These are phyloP conservation scores for Hylia prasina DNA, from an alignment of 2,113 vertebrate species.

Conservation along the genomic window DNA sequence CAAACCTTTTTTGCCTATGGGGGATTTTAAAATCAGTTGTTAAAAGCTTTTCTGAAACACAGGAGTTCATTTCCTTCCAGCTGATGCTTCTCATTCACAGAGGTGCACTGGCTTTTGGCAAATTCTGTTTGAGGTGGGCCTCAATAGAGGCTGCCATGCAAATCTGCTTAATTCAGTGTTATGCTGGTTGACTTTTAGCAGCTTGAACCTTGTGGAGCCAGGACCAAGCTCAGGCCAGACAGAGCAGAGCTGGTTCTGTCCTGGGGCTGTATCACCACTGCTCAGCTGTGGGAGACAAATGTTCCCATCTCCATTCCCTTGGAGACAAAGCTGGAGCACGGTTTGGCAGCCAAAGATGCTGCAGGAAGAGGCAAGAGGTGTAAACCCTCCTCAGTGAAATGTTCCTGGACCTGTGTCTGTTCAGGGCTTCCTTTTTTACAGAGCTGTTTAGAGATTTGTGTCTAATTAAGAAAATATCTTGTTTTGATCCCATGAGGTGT, in stretches of 20 bases:
- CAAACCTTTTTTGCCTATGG: fast-evolving
- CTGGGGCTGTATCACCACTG: neutral
- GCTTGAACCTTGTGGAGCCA: neutral
- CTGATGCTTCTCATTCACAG: neutral
- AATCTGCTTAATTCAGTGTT: fast-evolving
- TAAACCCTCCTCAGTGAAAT: neutral
- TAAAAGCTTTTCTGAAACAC: neutral
- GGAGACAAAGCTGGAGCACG: neutral
- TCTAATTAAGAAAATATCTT: neutral
- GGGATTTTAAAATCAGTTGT: neutral
- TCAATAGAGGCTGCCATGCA: neutral
- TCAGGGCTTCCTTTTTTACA: neutral
- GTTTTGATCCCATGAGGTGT: neutral
- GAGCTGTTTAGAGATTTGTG: neutral
- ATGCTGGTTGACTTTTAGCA: neutral
- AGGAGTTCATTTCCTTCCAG: neutral
- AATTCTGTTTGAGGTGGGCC: neutral
- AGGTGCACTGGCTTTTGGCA: neutral
- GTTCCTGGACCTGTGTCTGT: neutral
- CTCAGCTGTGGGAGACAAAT: neutral
- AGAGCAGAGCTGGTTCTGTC: neutral
- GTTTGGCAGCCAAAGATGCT: neutral
- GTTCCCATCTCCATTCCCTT: neutral
- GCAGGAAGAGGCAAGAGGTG: neutral
- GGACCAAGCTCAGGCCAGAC: neutral